Evolutionary conservation across 2,888 invertebrate genomes (phyloP), one percentile per base, ranked within the genome.

Genomic region (Leptarthrus brevirostris): DNA sequence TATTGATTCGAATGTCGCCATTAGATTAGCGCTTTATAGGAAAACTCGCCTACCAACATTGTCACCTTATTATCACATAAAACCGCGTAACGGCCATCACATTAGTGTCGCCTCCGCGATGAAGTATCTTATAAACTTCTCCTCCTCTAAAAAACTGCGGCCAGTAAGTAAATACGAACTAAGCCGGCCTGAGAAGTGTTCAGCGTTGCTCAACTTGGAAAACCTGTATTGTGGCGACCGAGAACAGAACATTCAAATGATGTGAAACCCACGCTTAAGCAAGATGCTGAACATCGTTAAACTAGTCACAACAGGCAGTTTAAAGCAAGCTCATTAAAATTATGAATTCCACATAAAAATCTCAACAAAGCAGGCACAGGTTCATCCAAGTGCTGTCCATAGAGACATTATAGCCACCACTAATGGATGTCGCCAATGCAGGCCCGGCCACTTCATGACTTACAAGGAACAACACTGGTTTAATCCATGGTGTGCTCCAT

Each of bases 321-420:
- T 44, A 36, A 20, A 53, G 40, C 47, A 69, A 24, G 20, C 34
- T 72, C 58, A 72, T 75, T 69, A 72, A 75, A 75, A 75, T 74
- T 74, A 74, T 74, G 44, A 74, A 75, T 52, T 56, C 54, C 54
- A 72, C 66, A 75, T 75, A 74, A 75, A 75, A 72, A 58, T 75
- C 72, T 72, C 75, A 74, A 74, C 74, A 72, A 10, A 56, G 14
- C 56, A 53, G 30, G 47, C 26, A 36, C 34, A 70, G 56, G 72
- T 20, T 12, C 49, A 14, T 24, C 12, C 44, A 2, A 24, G 26
- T 10, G 71, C n/a, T 72, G 26, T 30, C 47, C 73, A 73, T 56
- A 75, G 47, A 73, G 69, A 66, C 73, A 75, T 70, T 75, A 72
- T 61, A 26, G 18, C 47, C 20, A 8, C 49, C 34, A n/a, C n/a